Evolutionary conservation across 2,113 vertebrate genomes (phyloP).

Genomic region (Apteryx mantelli): DNA sequence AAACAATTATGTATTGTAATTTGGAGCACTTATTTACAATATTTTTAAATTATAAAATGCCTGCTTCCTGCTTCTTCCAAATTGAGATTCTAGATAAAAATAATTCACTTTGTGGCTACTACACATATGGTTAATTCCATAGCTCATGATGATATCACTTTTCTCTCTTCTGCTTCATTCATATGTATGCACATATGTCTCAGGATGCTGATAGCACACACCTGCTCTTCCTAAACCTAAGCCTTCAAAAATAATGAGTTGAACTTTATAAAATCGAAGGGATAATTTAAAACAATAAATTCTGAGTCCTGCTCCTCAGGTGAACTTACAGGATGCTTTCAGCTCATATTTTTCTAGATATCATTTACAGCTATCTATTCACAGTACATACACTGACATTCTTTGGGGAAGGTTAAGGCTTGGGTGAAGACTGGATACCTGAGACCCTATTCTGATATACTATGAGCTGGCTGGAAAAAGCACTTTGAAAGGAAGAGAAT

Average conservation of each 20-base stretch:
- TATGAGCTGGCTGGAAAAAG: background rate
- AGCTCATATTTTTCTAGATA: background rate
- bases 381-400: background rate
- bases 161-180: background rate
- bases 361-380: background rate
- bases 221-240: background rate
- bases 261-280: background rate
- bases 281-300: background rate
- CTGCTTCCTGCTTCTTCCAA: background rate
- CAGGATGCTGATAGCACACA: background rate
- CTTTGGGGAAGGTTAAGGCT: background rate
- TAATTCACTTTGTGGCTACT: background rate
- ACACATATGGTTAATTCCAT: background rate
- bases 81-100: background rate
- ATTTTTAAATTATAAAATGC: background rate
- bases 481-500: background rate
- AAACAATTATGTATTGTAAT: background rate
- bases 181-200: background rate
- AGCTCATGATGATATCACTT: background rate
- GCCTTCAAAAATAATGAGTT: background rate
- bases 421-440: background rate
- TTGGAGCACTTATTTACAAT: background rate
- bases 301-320: background rate
- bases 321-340: background rate
- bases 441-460: background rate